Conservation (phyloP, 2,888 invertebrate genomes). For the Drosophila paramelanica region DNA sequence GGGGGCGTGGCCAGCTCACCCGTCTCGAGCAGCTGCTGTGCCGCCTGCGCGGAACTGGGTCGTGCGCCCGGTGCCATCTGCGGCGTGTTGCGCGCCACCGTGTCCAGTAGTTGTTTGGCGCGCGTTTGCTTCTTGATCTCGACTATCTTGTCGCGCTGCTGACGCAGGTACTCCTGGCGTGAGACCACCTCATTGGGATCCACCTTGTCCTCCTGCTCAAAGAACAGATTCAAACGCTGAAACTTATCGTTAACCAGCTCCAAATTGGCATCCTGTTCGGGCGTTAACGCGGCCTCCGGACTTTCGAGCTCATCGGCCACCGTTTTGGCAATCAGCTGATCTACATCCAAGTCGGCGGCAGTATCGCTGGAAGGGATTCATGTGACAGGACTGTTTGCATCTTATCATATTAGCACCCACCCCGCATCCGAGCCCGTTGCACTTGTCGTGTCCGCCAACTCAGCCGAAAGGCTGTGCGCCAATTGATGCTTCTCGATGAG, state of each 20-base stretch:
- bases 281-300: constrained; percentile 79
- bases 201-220: constrained; percentile 84
- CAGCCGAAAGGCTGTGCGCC: constrained; percentile 82
- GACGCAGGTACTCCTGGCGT: constrained; percentile 93
- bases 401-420: constrained; percentile 23
- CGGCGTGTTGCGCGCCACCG: constrained; percentile 85
- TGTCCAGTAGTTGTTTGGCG: constrained; percentile 90
- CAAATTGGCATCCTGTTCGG: constrained; percentile 71
- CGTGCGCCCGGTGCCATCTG: constrained; percentile 74
- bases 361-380: constrained; percentile 52
- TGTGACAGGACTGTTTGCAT: neutral
- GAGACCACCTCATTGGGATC: constrained; percentile 89
- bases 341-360: constrained; percentile 63
- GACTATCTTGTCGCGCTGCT: constrained; percentile 95
- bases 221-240: constrained; percentile 84
- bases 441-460: constrained; percentile 47
- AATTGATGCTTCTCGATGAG: constrained; percentile 92
- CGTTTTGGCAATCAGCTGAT: constrained; percentile 79
- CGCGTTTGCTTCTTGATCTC: constrained; percentile 95
- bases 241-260: constrained; percentile 79
- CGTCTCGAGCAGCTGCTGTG: constrained; percentile 88
- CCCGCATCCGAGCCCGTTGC: constrained; percentile 54
- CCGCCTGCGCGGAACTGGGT: constrained; percentile 91
- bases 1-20: constrained; percentile 61
- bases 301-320: constrained; percentile 78